These are phyloP conservation scores for Mamestra configurata DNA, from an alignment of 1,140 invertebrate genomes.

Conservation along the genomic window DNA sequence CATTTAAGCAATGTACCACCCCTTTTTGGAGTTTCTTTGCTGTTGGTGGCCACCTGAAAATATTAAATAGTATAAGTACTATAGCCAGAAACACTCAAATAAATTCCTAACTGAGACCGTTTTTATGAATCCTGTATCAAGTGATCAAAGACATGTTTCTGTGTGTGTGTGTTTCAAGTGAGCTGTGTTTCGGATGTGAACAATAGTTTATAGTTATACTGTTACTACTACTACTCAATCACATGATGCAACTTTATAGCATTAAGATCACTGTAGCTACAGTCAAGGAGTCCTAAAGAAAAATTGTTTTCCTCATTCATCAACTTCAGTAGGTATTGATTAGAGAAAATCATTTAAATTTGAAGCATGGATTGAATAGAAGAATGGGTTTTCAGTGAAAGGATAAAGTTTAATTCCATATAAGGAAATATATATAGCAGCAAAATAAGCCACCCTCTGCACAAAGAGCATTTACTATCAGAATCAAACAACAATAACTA, in stretches of 20 bases:
- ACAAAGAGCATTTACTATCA: not conserved
- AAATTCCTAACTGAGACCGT: not conserved
- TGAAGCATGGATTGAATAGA: too few relatives aligned
- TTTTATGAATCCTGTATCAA: too few relatives aligned
- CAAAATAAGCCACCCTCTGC: not conserved
- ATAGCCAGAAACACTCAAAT: not conserved
- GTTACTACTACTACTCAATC: slow-evolving; percentile 5
- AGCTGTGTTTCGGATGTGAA: not conserved
- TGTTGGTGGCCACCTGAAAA: slow-evolving; percentile 67
- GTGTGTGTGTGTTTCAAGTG: too few relatives aligned
- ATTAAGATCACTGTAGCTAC: slow-evolving; percentile 2
- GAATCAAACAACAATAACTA: not conserved
- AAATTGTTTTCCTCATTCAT: slow-evolving; percentile 11
- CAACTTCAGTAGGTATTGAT: too few relatives aligned
- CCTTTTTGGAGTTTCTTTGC: slow-evolving; percentile 83
- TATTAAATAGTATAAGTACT: not conserved
- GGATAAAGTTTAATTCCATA: too few relatives aligned
- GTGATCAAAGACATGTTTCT: too few relatives aligned
- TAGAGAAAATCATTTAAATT: too few relatives aligned
- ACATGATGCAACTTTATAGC: slow-evolving; percentile 1
- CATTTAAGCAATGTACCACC: slow-evolving; percentile 85
- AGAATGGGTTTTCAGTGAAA: too few relatives aligned
- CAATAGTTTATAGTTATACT: too few relatives aligned
- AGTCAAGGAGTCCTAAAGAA: not conserved
- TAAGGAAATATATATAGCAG: too few relatives aligned